Evolutionary conservation across 2,797 vertebrate species (phyloP).

Genomic region (Orestias chungarensis): DNA sequence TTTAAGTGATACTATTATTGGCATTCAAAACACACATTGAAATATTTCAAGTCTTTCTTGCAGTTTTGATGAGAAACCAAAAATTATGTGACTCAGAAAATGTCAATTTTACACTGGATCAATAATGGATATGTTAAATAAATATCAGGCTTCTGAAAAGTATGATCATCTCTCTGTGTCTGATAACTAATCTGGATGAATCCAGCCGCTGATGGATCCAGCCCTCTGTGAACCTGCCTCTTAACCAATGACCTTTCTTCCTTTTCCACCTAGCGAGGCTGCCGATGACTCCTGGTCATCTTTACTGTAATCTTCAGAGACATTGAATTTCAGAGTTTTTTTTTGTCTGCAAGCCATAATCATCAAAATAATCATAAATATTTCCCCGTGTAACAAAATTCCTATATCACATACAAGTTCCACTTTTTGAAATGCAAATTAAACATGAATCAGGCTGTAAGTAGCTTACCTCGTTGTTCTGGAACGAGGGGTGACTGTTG

Average conservation of each 20-base stretch:
- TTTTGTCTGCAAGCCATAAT: background rate
- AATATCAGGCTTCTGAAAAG: background rate
- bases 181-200: background rate
- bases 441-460: background rate
- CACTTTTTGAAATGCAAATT: background rate
- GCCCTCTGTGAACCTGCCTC: background rate
- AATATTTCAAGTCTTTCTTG: background rate
- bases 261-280: too few relatives aligned
- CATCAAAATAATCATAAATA: background rate
- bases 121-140: background rate
- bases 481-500: constrained; percentile 81
- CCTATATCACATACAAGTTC: background rate
- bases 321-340: background rate
- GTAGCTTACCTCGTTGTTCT: constrained; percentile 76
- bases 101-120: too few relatives aligned
- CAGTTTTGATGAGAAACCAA: background rate
- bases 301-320: background rate
- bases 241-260: too few relatives aligned
- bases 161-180: background rate
- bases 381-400: background rate
- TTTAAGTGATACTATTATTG: background rate
- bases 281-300: too few relatives aligned
- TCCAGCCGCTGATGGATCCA: too few relatives aligned
- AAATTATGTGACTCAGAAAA: background rate
- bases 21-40: background rate